Base-by-base conservation (phyloP, 2,797 vertebrate genomes). In the Tragopan temminckii region DNA sequence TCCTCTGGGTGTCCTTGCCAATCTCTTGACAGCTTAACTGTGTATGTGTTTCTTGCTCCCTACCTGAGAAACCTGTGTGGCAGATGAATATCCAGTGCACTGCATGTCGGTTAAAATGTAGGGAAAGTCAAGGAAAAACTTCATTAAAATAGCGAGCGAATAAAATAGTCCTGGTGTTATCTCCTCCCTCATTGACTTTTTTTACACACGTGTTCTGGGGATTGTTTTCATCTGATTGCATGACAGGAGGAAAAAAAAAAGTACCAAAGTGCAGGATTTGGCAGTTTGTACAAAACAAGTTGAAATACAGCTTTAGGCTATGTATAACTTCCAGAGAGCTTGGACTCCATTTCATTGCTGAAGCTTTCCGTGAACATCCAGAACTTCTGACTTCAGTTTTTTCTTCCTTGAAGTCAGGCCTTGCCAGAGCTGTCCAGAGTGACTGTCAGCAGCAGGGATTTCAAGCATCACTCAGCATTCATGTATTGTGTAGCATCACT, bases 261-360 rank as follows among this genome's bases (percentile, higher is more conserved):
- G 40, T 83, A 48, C n/a, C 42, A 16, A 80, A 92, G 57, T 57
- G 18, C 84, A 80, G 80, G 74, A 31, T 87, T 57, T 38, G 76
- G 33, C 72, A 52, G 8, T 63, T 48, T 62, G 55, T 66, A 40
- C 53, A 40, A 58, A 90, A 80, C 23, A 57, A 69, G 50, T 40
- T 84, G 77, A 94, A 94, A 62, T 27, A 38, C 33, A 94, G 53
- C 79, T 61, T 85, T 79, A 85, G 63, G 67, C 58, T 89, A 42
- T 61, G 43, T 50, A 13, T 81, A 59, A 45, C 38, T 85, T 66
- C 16, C 21, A 21, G 23, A 35, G 76, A 79, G 33, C 70, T 64
- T 69, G 61, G 66, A 35, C 21, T 59, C 71, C 7, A 18, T 64
- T 83, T 83, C 53, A 71, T 46, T 81, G 77, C 64, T 42, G 38